Evolutionary conservation across 1,140 invertebrate species (phyloP).

Genomic region (Procambarus clarkii): DNA sequence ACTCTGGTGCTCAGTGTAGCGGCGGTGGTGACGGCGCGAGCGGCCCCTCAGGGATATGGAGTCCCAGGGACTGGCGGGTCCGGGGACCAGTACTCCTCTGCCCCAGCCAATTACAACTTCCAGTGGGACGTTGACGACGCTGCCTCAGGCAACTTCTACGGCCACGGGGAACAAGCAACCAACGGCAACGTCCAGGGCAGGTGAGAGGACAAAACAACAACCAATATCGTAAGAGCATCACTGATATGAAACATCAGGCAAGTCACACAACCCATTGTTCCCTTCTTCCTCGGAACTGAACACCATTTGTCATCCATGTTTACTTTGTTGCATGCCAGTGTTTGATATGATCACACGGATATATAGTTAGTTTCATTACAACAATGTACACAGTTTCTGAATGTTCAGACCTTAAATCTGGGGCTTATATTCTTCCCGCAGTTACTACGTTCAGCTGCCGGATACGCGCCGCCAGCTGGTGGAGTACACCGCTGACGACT

Average conservation of each 20-base stretch:
- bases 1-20: background rate
- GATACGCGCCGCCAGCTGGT: constrained; percentile 14
- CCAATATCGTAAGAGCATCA: too few species aligned
- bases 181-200: background rate
- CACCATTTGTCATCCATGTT: too few species aligned
- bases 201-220: background rate
- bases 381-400: too few species aligned
- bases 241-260: too few species aligned
- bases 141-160: background rate
- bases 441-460: constrained; percentile 23
- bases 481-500: constrained; percentile 21
- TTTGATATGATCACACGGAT: too few species aligned
- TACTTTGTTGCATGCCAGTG: too few species aligned
- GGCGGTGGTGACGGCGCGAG: background rate
- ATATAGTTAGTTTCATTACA: too few species aligned
- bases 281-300: too few species aligned
- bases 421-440: background rate
- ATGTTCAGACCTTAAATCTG: too few species aligned
- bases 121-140: constrained; percentile 13
- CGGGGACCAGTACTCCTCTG: background rate
- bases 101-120: background rate
- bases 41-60: background rate
- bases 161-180: background rate
- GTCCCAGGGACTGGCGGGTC: background rate
- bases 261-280: too few species aligned